Evolutionary conservation across 92 coral and sea anemone species (phyloP).

Genomic region (Siderastrea radians): DNA sequence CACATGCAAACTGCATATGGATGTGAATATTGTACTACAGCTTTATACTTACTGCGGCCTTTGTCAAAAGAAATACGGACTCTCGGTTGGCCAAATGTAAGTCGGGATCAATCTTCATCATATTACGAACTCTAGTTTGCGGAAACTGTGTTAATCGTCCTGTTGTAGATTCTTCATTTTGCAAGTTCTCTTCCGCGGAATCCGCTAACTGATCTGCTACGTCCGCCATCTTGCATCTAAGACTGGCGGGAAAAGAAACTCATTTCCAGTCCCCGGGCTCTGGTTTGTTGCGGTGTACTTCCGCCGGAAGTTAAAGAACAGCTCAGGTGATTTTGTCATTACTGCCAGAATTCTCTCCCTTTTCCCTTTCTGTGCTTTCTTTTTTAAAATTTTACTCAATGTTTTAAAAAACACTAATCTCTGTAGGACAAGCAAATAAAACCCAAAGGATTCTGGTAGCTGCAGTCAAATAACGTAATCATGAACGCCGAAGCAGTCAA

Average conservation of each 20-base stretch:
- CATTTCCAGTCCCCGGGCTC: conserved; percentile 1
- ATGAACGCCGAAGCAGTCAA: too few species aligned
- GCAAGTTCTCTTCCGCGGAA: conserved; percentile 8
- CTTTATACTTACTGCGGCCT: conserved; percentile 81
- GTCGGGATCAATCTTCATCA: conserved; percentile 99
- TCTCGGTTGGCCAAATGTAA: conserved; percentile 95
- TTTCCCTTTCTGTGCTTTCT: too few species aligned
- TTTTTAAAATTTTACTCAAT: too few species aligned
- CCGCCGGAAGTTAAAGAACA: not conserved
- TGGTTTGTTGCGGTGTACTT: not conserved
- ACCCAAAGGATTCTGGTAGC: too few species aligned
- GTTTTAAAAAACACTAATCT: too few species aligned
- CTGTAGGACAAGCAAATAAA: too few species aligned
- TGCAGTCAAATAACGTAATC: too few species aligned
- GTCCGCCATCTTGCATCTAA: conserved; percentile 88
- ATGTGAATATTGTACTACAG: not conserved
- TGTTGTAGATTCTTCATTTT: conserved; percentile 36
- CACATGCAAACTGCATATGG: too few species aligned
- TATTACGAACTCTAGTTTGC: conserved; percentile 94
- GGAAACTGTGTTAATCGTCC: conserved; percentile 89
- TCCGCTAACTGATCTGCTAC: conserved; percentile 34
- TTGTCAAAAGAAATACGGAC: conserved; percentile 88
- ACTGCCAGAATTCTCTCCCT: too few species aligned
- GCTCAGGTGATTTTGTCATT: too few species aligned
- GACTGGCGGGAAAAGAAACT: conserved; percentile 66